phyloP scores from a whole-genome alignment of 2,797 vertebrate species.

The Semaprochilodus insignis region DNA sequence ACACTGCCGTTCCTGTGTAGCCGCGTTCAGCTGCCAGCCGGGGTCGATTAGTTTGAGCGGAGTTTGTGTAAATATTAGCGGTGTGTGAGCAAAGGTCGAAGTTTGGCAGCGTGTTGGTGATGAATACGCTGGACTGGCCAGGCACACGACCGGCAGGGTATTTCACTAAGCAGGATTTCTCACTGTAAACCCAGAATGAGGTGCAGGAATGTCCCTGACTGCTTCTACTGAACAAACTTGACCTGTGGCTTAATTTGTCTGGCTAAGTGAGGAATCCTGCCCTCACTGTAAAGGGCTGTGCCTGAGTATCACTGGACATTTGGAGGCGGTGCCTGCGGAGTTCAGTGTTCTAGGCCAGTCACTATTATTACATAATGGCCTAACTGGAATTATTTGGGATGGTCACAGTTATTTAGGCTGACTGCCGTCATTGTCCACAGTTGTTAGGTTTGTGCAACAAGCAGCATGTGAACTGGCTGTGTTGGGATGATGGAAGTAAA shows the following conservation, averaged over 20 bases:
- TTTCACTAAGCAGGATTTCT: background rate
- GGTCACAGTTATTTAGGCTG: too few relatives aligned
- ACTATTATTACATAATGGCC: too few relatives aligned
- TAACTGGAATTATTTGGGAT: too few relatives aligned
- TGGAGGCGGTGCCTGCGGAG: background rate
- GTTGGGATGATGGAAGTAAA: too few relatives aligned
- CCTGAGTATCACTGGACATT: background rate
- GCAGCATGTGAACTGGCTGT: too few relatives aligned
- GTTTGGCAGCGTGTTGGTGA: constrained; percentile 1
- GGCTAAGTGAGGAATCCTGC: background rate
- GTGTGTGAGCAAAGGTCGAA: background rate
- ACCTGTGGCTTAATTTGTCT: background rate
- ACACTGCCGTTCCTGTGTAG: background rate
- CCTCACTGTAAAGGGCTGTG: background rate
- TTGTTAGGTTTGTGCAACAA: too few relatives aligned
- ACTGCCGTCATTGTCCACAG: too few relatives aligned
- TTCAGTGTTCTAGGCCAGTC: background rate
- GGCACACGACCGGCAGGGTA: background rate
- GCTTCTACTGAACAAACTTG: background rate
- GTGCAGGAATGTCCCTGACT: background rate
- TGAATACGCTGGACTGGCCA: background rate
- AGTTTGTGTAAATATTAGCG: constrained; percentile 24
- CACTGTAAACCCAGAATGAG: background rate
- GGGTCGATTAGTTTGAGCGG: background rate
- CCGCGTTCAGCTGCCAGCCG: background rate